Percentiles rank a stretch among this genome's conserved stretches.
phyloP scores from a whole-genome alignment of 2,888 invertebrate genomes.

The Conchocele bisecta region DNA sequence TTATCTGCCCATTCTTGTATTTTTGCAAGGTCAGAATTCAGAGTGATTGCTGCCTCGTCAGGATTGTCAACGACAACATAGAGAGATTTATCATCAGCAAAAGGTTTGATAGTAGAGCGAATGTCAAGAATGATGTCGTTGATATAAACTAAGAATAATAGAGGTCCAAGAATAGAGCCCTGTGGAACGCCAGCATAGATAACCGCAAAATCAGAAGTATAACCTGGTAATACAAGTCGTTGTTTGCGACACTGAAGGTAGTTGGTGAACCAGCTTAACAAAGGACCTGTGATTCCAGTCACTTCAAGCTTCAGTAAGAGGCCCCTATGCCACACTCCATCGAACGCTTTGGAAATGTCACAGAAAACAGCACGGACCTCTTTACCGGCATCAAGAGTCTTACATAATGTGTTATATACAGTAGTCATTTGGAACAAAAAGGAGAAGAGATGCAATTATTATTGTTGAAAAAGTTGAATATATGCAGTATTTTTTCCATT shows the following conservation, averaged over 20 bases:
- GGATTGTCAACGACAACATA: background rate
- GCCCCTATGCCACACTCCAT: constrained; percentile 29
- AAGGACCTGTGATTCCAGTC: background rate
- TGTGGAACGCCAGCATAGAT: constrained; percentile 18
- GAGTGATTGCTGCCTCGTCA: background rate
- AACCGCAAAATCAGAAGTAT: background rate
- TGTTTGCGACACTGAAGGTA: constrained; percentile 12
- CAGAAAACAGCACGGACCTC: constrained; percentile 36
- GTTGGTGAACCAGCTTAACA: background rate
- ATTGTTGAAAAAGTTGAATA: background rate
- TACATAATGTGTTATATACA: constrained; percentile 19
- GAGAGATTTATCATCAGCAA: constrained; percentile 18
- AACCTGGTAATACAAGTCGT: background rate
- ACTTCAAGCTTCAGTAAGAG: constrained; percentile 15
- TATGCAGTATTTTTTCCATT: constrained; percentile 10
- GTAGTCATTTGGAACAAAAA: constrained; percentile 21
- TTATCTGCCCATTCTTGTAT: background rate
- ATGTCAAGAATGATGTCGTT: too few relatives aligned
- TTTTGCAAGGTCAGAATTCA: background rate
- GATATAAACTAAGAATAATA: constrained; percentile 15
- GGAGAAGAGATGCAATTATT: constrained; percentile 8
- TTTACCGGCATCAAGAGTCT: constrained; percentile 22
- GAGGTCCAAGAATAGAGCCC: constrained; percentile 10
- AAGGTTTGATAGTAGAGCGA: constrained; percentile 1
- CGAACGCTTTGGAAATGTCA: constrained; percentile 47